These are phyloP conservation scores for Anarsia innoxiella DNA, from an alignment of 2,888 invertebrate species.

Conservation along the genomic window DNA sequence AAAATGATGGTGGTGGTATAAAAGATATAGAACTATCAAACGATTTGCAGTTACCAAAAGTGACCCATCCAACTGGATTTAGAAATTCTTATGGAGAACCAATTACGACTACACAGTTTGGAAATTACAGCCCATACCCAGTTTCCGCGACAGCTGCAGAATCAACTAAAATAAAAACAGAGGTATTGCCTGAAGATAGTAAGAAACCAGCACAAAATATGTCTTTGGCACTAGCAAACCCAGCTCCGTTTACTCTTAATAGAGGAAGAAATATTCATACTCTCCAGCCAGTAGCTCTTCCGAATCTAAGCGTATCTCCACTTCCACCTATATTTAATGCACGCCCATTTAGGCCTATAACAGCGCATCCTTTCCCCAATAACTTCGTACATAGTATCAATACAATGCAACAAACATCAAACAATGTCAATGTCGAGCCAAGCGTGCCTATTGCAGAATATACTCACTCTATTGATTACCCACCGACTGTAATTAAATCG, in stretches of 20 bases:
- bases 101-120: slow-evolving; percentile 43
- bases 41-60: slow-evolving; percentile 52
- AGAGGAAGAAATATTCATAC: slow-evolving; percentile 67
- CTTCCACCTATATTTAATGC: slow-evolving; percentile 78
- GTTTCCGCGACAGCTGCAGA: slow-evolving; percentile 58
- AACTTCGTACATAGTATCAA: slow-evolving; percentile 46
- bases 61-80: slow-evolving; percentile 48
- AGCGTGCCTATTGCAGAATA: slow-evolving; percentile 81
- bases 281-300: slow-evolving; percentile 76
- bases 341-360: slow-evolving; percentile 66
- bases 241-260: slow-evolving; percentile 60
- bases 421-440: slow-evolving; percentile 73
- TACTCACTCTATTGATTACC: slow-evolving; percentile 82
- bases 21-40: slow-evolving; percentile 32
- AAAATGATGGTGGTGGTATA: slow-evolving; percentile 38
- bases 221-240: slow-evolving; percentile 55
- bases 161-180: slow-evolving; percentile 56
- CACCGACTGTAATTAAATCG: slow-evolving; percentile 81
- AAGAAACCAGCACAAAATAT: slow-evolving; percentile 36
- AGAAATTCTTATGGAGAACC: slow-evolving; percentile 66
- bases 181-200: slow-evolving; percentile 43
- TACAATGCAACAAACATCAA: slow-evolving; percentile 38
- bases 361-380: slow-evolving; percentile 32
- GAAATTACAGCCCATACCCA: slow-evolving; percentile 51
- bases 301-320: slow-evolving; percentile 77